Conservation (phyloP, 64 coral and sea anemone genomes). For the Montipora sp. region DNA sequence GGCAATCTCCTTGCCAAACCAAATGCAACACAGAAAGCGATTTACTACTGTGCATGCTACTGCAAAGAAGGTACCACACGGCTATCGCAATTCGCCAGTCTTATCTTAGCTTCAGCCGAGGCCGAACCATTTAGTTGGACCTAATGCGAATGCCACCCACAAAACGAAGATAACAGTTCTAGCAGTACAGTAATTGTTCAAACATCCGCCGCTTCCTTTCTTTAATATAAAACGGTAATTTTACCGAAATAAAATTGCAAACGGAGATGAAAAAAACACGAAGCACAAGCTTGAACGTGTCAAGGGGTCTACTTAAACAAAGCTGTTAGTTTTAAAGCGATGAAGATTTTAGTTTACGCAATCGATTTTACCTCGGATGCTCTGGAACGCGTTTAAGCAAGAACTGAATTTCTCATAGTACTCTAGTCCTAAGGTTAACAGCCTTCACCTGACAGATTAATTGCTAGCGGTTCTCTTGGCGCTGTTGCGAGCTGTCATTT, state of each 20-base stretch:
- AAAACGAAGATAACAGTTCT: conserved; percentile 38
- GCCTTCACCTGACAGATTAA: conserved; percentile 47
- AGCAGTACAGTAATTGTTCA: conserved; percentile 35
- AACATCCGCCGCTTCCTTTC: conserved; percentile 43
- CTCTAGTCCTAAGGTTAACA: too few species aligned
- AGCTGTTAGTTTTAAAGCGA: conserved; percentile 7
- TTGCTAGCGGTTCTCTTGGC: conserved; percentile 19
- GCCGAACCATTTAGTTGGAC: conserved; percentile 29
- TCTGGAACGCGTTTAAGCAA: not conserved
- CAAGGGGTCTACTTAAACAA: not conserved
- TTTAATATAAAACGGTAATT: conserved; percentile 9
- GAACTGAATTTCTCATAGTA: not conserved
- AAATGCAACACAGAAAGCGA: not conserved
- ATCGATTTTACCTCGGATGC: conserved; percentile 31
- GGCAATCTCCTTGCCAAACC: not conserved
- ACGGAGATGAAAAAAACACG: conserved; percentile 4
- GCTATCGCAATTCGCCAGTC: conserved; percentile 15
- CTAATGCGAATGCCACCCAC: conserved; percentile 62
- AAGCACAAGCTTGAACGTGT: not conserved
- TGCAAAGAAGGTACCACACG: not conserved
- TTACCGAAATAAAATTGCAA: conserved; percentile 20
- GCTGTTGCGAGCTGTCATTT: conserved; percentile 37
- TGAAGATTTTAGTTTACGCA: not conserved
- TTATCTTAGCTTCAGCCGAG: conserved; percentile 35
- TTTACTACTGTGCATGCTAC: not conserved